Conservation (phyloP, 1,140 invertebrate species). For the Pachypeltis micranthus region DNA sequence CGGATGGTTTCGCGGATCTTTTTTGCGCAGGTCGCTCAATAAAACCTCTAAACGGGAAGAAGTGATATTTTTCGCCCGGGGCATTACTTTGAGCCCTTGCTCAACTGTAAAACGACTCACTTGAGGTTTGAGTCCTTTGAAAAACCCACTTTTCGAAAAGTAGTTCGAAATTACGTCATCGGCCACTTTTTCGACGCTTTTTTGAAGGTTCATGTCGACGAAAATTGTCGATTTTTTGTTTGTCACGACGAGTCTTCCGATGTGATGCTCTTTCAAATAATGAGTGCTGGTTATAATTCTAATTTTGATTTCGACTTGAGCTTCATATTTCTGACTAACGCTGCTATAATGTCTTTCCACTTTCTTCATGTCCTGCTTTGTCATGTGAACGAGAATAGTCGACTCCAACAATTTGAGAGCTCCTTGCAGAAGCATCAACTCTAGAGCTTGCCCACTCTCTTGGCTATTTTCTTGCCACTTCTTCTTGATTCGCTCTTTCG, state of each 20-base stretch:
- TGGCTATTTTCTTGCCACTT: neutral
- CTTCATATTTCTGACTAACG: neutral
- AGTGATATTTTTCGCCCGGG: neutral
- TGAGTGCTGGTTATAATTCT: neutral
- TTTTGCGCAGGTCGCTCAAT: neutral
- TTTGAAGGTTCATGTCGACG: neutral
- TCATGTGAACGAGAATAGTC: neutral
- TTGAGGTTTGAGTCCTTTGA: too few relatives aligned
- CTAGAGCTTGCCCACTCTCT: neutral
- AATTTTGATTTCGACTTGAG: neutral
- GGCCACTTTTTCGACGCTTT: neutral
- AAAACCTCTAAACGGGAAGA: neutral
- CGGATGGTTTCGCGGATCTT: neutral
- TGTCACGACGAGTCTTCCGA: neutral
- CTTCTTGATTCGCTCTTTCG: neutral
- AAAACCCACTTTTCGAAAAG: too few relatives aligned
- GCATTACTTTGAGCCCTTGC: neutral
- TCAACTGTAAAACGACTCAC: too few relatives aligned
- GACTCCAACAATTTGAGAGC: neutral
- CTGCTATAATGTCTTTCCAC: neutral
- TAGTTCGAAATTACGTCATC: too few relatives aligned
- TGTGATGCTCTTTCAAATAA: neutral
- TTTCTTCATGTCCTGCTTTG: neutral
- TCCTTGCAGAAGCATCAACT: neutral
- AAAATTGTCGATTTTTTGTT: neutral